These are phyloP conservation scores for Lycocorax pyrrhopterus DNA, from an alignment of 2,113 vertebrate species.

Conservation along the genomic window DNA sequence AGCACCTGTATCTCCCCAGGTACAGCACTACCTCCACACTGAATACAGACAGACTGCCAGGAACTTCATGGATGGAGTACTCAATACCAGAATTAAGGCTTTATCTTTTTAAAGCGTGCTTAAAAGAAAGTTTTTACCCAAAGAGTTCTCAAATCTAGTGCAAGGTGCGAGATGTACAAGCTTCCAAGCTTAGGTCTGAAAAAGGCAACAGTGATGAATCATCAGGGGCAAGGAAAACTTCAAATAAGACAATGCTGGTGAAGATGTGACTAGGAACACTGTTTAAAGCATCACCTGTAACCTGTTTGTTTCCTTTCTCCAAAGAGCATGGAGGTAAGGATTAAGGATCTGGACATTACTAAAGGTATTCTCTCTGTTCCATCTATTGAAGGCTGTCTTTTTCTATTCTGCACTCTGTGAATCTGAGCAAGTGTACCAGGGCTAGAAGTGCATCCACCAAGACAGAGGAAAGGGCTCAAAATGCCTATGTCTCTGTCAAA, in stretches of 20 bases:
- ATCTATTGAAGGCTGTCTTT: neutral
- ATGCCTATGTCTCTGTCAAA: neutral
- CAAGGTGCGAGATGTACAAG: fast-evolving
- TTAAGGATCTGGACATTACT: neutral
- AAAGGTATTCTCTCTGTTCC: neutral
- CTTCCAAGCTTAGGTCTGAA: neutral
- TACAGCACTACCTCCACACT: neutral
- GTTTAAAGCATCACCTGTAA: neutral
- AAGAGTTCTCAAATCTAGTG: neutral
- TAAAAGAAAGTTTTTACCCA: neutral
- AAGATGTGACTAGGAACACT: neutral
- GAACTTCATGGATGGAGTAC: neutral
- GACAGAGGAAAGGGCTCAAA: neutral
- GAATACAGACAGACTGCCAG: neutral
- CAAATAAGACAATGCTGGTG: neutral
- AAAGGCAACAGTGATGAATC: neutral
- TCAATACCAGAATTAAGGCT: neutral
- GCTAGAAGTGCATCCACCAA: neutral
- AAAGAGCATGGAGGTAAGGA: neutral
- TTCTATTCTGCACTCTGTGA: neutral
- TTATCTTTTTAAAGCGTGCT: neutral
- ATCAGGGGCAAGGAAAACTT: neutral
- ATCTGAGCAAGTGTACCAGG: neutral
- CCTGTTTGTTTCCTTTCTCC: neutral
- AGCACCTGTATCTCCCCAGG: neutral